These are phyloP conservation scores for Hyles lineata DNA, from an alignment of 2,888 invertebrate species.

Conservation along the genomic window DNA sequence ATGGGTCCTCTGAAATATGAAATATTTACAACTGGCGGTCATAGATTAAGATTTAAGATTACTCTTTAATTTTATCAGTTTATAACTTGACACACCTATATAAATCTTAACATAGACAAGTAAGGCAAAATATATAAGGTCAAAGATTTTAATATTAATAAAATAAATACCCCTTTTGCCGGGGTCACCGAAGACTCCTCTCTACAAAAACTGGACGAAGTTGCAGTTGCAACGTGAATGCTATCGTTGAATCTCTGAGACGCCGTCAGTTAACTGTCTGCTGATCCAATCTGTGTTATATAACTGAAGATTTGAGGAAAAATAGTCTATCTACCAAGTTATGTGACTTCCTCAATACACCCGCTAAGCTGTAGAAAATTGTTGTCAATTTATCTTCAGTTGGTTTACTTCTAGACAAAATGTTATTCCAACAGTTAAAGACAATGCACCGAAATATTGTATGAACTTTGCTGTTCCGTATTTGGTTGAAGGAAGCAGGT, in stretches of 20 bases:
- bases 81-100: no score
- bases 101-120: no score
- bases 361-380: slow-evolving; percentile 2
- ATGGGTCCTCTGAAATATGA: no score
- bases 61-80: no score
- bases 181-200: background rate
- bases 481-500: slow-evolving; percentile 15
- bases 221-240: slow-evolving; percentile 12
- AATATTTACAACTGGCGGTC: no score
- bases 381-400: slow-evolving; percentile 3
- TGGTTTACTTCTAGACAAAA: background rate
- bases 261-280: slow-evolving; percentile 20
- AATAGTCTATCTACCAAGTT: slow-evolving; percentile 6
- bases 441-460: background rate
- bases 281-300: slow-evolving; percentile 19
- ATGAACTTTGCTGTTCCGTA: background rate
- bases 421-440: background rate
- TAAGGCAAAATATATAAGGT: background rate
- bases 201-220: background rate
- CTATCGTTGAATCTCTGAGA: slow-evolving; percentile 15
- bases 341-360: slow-evolving; percentile 22
- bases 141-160: background rate
- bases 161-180: background rate
- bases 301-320: slow-evolving; percentile 22
- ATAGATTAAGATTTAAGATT: no score